Evolutionary conservation across 1,140 invertebrate species (phyloP).

Genomic region (Diorhabda carinulata): DNA sequence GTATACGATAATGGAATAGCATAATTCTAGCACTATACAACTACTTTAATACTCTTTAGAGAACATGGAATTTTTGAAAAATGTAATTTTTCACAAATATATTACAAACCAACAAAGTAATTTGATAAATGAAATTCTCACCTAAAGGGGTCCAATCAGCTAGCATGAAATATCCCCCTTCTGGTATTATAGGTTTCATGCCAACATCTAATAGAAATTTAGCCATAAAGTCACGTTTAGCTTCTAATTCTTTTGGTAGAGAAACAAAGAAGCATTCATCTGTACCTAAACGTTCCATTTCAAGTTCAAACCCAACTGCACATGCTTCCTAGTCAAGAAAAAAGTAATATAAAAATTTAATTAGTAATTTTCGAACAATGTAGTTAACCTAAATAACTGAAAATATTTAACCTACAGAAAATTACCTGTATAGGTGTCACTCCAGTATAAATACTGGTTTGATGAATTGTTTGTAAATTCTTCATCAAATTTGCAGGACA

Average conservation of each 20-base stretch:
- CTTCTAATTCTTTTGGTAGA: slow-evolving; percentile 69
- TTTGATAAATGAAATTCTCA: slow-evolving; percentile 29
- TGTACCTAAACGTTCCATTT: slow-evolving; percentile 65
- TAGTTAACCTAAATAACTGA: too few species aligned
- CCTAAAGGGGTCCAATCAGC: slow-evolving; percentile 83
- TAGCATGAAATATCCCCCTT: slow-evolving; percentile 97
- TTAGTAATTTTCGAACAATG: background rate
- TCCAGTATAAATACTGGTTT: slow-evolving; percentile 91
- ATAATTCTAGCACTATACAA: background rate
- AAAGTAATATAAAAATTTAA: background rate
- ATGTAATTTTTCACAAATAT: too few species aligned
- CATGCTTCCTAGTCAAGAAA: slow-evolving; percentile 68
- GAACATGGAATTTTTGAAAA: too few species aligned
- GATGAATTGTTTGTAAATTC: slow-evolving; percentile 85
- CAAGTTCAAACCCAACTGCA: slow-evolving; percentile 83
- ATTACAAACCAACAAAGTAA: too few species aligned
- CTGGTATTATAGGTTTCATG: slow-evolving; percentile 89
- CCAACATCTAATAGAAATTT: slow-evolving; percentile 74
- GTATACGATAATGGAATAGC: background rate
- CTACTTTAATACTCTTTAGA: too few species aligned
- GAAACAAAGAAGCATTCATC: slow-evolving; percentile 84
- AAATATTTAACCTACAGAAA: too few species aligned
- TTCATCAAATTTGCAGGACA: slow-evolving; percentile 74
- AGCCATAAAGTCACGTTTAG: slow-evolving; percentile 83
- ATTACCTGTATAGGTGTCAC: slow-evolving; percentile 73